Percentiles rank a stretch among this genome's conserved stretches.
phyloP scores from a whole-genome alignment of 2,113 vertebrate genomes.

The Bos indicus region DNA sequence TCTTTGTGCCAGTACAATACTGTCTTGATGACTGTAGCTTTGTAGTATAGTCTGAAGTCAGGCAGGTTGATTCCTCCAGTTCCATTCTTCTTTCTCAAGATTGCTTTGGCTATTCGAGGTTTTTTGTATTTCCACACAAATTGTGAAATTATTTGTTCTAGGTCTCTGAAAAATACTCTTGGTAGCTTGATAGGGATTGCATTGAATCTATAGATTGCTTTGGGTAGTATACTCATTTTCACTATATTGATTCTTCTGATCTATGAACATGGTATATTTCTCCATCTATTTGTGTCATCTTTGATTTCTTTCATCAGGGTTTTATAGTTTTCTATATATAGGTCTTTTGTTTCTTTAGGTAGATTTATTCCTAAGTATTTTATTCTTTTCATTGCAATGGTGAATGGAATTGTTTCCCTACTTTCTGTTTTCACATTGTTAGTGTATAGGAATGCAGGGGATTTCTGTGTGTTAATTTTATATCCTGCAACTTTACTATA shows the following conservation, averaged over 20 bases:
- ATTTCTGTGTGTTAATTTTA: neutral
- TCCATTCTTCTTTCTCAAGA: neutral
- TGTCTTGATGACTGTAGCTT: neutral
- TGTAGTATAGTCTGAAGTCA: neutral
- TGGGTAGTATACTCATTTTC: neutral
- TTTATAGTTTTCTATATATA: neutral
- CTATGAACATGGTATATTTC: neutral
- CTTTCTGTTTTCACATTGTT: neutral
- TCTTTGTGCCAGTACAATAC: neutral
- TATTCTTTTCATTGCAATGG: neutral
- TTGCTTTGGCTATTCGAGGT: neutral
- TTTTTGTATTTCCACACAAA: neutral
- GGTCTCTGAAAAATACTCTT: neutral
- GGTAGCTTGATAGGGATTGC: neutral
- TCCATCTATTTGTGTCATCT: neutral
- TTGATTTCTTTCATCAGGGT: neutral
- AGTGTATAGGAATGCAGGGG: neutral
- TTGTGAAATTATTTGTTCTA: neutral
- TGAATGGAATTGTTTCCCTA: neutral
- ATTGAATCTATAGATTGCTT: neutral
- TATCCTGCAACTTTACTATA: neutral
- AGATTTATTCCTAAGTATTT: neutral
- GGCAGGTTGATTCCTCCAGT: neutral
- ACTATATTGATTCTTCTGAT: neutral
- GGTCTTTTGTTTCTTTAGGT: neutral